Percentiles rank a stretch among this genome's conserved stretches.
These are phyloP conservation scores for Apogon talboti DNA, from an alignment of 2,797 vertebrate species.

Conservation along the genomic window DNA sequence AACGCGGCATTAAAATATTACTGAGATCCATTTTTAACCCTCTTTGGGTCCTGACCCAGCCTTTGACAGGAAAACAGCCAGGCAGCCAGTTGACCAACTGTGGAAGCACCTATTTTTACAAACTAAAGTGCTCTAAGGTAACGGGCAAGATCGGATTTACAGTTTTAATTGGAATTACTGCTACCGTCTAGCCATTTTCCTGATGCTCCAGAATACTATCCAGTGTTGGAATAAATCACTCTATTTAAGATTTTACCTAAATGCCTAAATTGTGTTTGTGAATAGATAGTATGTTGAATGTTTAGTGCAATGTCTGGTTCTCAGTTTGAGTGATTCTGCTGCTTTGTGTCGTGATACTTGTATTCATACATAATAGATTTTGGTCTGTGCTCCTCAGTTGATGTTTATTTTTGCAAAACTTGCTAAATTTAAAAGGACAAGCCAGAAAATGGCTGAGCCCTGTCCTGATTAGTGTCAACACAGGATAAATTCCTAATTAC, in stretches of 20 bases:
- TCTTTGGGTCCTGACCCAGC: slow-evolving; percentile 38
- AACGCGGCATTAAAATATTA: slow-evolving; percentile 37
- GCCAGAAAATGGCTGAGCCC: slow-evolving; percentile 28
- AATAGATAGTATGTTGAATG: slow-evolving; percentile 1
- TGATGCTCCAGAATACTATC: neutral
- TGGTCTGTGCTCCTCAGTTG: neutral
- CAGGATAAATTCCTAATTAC: slow-evolving; percentile 64
- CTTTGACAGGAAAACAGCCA: slow-evolving; percentile 30
- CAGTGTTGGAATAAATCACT: neutral
- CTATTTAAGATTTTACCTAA: slow-evolving; percentile 7
- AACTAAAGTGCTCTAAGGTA: slow-evolving; percentile 41
- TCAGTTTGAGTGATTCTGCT: neutral
- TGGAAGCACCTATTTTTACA: slow-evolving; percentile 45
- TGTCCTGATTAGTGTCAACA: slow-evolving; percentile 49
- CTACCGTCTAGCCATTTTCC: slow-evolving; percentile 14
- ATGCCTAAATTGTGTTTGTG: slow-evolving; percentile 8
- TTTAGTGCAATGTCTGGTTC: neutral
- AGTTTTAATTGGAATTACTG: slow-evolving; percentile 43
- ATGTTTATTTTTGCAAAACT: neutral
- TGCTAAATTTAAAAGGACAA: neutral
- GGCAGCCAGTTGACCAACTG: slow-evolving; percentile 37
- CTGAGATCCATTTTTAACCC: slow-evolving; percentile 53
- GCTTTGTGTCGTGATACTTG: neutral
- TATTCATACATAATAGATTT: slow-evolving; percentile 9
- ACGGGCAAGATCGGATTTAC: slow-evolving; percentile 35